Conservation (phyloP, 2,888 invertebrate species). For the Papilio gigon region DNA sequence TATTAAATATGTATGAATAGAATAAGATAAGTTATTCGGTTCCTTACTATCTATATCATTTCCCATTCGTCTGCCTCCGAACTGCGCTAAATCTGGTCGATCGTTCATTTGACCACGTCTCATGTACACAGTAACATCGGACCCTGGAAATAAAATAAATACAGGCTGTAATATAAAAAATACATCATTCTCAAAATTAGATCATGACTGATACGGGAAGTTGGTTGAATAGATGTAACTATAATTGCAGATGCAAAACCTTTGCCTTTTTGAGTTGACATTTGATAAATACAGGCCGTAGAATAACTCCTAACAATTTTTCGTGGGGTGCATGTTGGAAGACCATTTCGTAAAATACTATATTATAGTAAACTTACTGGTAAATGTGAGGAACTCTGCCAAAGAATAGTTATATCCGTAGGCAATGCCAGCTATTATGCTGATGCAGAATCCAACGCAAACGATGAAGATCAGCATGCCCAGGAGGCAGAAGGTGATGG, state of each 20-base stretch:
- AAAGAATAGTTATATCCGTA: slow-evolving; percentile 74
- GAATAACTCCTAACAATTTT: no score
- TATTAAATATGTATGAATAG: no score
- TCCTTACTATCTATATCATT: slow-evolving; percentile 45
- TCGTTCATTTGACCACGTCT: slow-evolving; percentile 64
- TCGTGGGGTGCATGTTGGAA: no score
- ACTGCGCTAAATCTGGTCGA: slow-evolving; percentile 47
- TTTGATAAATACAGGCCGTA: no score
- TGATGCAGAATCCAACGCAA: slow-evolving; percentile 55
- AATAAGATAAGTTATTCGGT: background rate
- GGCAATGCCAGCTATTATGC: slow-evolving; percentile 62
- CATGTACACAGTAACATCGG: slow-evolving; percentile 63
- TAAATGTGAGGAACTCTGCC: slow-evolving; percentile 62
- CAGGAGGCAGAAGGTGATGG: slow-evolving; percentile 61
- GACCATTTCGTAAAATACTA: background rate
- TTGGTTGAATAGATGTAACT: background rate
- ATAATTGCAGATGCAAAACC: no score
- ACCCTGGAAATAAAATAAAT: slow-evolving; percentile 48
- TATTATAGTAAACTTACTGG: slow-evolving; percentile 52
- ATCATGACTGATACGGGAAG: background rate
- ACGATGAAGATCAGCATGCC: slow-evolving; percentile 56
- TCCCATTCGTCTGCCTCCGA: slow-evolving; percentile 47
- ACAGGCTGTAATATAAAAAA: background rate
- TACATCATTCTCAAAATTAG: background rate
- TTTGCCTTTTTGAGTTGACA: no score